These are phyloP conservation scores for Acanthosepion esculentum DNA, from an alignment of 2,888 invertebrate species.

Conservation along the genomic window DNA sequence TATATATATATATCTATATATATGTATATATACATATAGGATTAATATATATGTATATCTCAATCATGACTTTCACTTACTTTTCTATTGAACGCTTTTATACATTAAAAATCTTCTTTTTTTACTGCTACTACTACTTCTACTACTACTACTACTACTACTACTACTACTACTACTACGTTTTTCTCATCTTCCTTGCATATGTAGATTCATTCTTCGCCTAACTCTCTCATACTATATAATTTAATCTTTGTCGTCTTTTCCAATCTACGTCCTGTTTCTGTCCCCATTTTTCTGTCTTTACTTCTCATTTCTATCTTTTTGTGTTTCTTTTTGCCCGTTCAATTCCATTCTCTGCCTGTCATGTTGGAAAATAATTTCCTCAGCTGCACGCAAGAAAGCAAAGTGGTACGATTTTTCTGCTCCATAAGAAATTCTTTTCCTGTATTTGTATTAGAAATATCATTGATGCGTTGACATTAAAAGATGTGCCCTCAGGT, in stretches of 20 bases:
- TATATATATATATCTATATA: too few relatives aligned
- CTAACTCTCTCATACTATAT: too few relatives aligned
- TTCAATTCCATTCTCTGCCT: neutral
- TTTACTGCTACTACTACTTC: too few relatives aligned
- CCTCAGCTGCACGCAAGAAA: neutral
- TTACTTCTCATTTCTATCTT: neutral
- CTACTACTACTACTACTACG: too few relatives aligned
- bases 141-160: too few relatives aligned
- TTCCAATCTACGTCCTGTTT: too few relatives aligned
- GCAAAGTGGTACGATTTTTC: neutral
- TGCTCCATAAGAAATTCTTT: neutral
- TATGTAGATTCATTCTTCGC: too few relatives aligned
- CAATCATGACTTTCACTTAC: neutral
- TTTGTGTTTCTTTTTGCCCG: neutral
- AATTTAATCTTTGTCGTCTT: too few relatives aligned
- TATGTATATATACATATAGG: too few relatives aligned
- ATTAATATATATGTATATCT: too few relatives aligned
- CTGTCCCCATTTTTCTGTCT: too few relatives aligned
- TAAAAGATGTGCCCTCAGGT: neutral
- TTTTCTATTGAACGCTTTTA: neutral
- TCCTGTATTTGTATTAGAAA: neutral
- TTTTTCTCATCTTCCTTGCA: too few relatives aligned
- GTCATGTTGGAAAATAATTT: neutral
- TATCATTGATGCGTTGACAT: neutral
- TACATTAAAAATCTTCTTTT: neutral